Percentiles rank a stretch among this genome's conserved stretches.
phyloP scores from a whole-genome alignment of 2,797 vertebrate genomes.

The Lates japonicus region DNA sequence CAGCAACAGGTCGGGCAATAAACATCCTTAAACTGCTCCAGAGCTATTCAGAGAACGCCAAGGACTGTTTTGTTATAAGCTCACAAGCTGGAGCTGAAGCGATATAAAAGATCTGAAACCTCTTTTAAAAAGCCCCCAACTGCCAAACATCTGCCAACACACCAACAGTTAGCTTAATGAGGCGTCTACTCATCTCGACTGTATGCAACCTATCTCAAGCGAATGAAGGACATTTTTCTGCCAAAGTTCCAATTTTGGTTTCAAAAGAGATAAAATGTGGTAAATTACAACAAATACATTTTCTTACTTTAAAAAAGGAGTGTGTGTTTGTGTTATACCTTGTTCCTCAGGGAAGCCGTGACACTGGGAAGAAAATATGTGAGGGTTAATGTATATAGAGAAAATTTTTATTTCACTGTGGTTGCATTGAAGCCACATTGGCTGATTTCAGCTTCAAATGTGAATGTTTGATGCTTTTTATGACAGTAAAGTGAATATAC shows the following conservation, averaged over 20 bases:
- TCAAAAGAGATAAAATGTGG: neutral
- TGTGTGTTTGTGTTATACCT: conserved; percentile 72
- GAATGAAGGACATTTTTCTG: neutral
- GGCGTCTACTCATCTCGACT: neutral
- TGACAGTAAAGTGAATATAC: too few species aligned
- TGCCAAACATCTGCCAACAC: neutral
- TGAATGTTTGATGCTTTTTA: neutral
- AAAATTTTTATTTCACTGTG: neutral
- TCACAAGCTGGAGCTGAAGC: neutral
- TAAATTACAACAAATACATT: too few species aligned
- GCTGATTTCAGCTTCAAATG: neutral
- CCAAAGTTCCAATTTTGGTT: neutral
- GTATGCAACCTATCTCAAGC: neutral
- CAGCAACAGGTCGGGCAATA: accelerated
- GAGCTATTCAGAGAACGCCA: neutral
- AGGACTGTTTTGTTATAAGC: neutral
- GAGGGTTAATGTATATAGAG: neutral
- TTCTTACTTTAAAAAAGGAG: too few species aligned
- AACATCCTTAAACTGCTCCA: neutral
- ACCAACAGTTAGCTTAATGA: too few species aligned
- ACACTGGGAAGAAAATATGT: conserved; percentile 66
- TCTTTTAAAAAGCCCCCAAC: neutral
- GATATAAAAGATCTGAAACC: neutral
- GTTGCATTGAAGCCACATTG: neutral
- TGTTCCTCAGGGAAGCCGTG: conserved; percentile 85